Base-by-base conservation (phyloP, 2,888 invertebrate genomes). In the Exephanes ischioxanthus region DNA sequence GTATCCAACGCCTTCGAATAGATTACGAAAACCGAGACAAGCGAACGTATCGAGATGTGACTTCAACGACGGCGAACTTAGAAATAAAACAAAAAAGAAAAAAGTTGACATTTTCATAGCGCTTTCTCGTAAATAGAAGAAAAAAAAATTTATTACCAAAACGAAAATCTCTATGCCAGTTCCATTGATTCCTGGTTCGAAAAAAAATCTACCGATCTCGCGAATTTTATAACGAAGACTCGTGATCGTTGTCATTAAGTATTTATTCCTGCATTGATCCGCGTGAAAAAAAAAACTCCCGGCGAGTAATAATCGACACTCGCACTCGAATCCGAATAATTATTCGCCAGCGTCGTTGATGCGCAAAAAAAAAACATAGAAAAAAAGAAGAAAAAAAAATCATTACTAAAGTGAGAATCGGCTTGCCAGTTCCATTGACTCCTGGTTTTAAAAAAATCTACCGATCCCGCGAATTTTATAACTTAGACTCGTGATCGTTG, bases 21-120 rank as follows among this genome's bases (percentile, higher is more conserved):
- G 53, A 78, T 41, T 68, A 68, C 68, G 26, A 45, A 55, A 76
- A 76, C 76, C 76, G 22, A 22, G 22, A 1, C 22, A 22, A 22
- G 76, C 71, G 6, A 41, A 53, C 68, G n/a, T n/a, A n/a, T n/a
- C n/a, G 68, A 48, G 26, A 68, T 26, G 48, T 14, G n/a, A 14
- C n/a, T 77, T 58, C 58, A 45, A 22, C 30, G 45, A 70, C 58
- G 70, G 41, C 61, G 45, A 68, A 70, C 55, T 67, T 68, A 68
- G 33, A 58, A 78, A 78, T 70, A 78, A 55, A 70, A 14, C 30
- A 48, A 37, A 71, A 85, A 71, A 77, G 84, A 72, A 88, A 72
- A 88, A 75, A 83, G 53, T 4, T 30, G 30, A 30, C 3, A 4
- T 1, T 30, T 30, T 30, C 30, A 30, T 30, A 30, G 1, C 30